Conservation (phyloP, 1,140 invertebrate species). For the Zaprionus kolodkinae region DNA sequence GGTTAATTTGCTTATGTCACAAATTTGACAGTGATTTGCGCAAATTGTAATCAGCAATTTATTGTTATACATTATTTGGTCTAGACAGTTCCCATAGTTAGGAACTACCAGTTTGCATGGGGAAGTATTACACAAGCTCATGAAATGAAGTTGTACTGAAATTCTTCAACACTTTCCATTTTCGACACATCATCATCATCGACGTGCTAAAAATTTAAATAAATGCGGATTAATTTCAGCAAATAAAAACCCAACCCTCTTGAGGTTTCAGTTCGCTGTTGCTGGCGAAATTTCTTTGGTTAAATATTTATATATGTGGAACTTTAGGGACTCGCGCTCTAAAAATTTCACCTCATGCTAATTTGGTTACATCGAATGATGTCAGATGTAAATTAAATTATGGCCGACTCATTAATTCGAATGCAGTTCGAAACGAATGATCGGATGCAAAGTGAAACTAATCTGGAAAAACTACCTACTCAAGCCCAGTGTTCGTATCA, state of each 20-base stretch:
- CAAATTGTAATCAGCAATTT: conserved; percentile 24
- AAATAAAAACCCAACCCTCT: conserved; percentile 19
- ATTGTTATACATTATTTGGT: neutral
- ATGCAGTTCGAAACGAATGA: neutral
- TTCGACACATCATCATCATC: conserved; percentile 15
- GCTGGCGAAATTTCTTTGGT: conserved; percentile 50
- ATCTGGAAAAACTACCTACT: conserved; percentile 61
- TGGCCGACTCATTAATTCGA: conserved; percentile 30
- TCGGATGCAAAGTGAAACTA: conserved; percentile 58
- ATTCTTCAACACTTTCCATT: conserved; percentile 42
- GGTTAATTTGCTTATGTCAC: conserved; percentile 35
- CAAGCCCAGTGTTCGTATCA: conserved; percentile 6
- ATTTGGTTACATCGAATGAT: conserved; percentile 35
- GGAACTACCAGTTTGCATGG: neutral
- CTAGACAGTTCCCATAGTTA: conserved; percentile 30
- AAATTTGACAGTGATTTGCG: conserved; percentile 21
- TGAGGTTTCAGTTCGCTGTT: neutral
- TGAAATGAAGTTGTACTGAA: no score
- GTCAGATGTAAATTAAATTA: conserved; percentile 65
- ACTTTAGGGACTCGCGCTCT: neutral
- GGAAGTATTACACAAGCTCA: neutral
- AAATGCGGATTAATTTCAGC: conserved; percentile 26
- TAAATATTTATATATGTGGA: conserved; percentile 19
- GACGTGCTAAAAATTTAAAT: conserved; percentile 43
- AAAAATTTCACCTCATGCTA: conserved; percentile 29